Base-by-base conservation (phyloP, 2,888 invertebrate genomes). In the Acheta domesticus region DNA sequence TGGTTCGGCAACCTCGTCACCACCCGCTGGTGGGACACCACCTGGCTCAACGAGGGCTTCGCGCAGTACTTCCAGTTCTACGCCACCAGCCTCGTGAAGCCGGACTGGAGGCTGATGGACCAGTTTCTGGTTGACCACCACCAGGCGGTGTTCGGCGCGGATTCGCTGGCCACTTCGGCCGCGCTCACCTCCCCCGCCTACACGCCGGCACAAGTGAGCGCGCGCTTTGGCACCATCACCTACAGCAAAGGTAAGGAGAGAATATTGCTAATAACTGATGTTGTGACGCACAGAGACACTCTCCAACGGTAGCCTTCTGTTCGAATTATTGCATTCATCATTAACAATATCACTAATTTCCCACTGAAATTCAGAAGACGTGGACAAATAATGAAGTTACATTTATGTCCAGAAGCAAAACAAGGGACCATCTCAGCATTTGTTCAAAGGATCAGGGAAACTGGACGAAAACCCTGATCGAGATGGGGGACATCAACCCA, bases 1-100 rank as follows among this genome's bases (percentile, higher is more conserved):
- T 89, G 89, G 88, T 89, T 89, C 81, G 88, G 89, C 12, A 86
- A 88, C 83, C 82, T 86, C 12, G 87, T 87, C 20, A 86, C 85
- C 48, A 85, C 86, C 2, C 73, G 82, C 76, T 87, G 87, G 87
- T 88, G 88, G 88, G 88, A 82, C 84, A 5, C 85, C 80, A 81
- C 86, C 1, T 89, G 88, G 88, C 81, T 88, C 11, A 88, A 86
- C 79, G 88, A 88, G 84, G 90, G 90, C 5, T 91, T 91, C 82
- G 90, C 91, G 14, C 86, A 85, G 73, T 91, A 88, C 83, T 87
- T 90, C 82, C 87, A 90, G 83, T 88, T 88, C 81, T 84, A 85
- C n/a, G 14, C n/a, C 23, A 50, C 79, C 16, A 75, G 50, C 14
- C 14, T 21, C 50, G 79, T 79, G 12, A 76, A 88, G 81, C 87